These are phyloP conservation scores for Pangasius macronema DNA, from an alignment of 2,797 vertebrate genomes.

Conservation along the genomic window DNA sequence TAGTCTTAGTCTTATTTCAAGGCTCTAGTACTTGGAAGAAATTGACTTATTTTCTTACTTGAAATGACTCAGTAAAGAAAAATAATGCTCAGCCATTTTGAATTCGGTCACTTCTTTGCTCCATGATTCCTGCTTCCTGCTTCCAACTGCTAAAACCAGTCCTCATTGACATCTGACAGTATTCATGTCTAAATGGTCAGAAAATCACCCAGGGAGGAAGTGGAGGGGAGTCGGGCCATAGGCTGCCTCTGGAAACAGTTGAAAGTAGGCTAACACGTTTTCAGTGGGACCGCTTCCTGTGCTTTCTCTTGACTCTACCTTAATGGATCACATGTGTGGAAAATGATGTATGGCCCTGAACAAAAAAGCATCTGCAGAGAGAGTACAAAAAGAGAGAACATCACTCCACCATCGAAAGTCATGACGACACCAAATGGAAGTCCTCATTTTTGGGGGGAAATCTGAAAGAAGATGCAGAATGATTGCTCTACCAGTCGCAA, in stretches of 20 bases:
- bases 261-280: conserved; percentile 68
- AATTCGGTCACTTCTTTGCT: conserved; percentile 5
- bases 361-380: conserved; percentile 55
- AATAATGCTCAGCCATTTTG: not conserved
- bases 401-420: conserved; percentile 30
- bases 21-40: not conserved
- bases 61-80: not conserved
- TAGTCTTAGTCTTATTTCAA: not conserved
- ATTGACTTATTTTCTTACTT: not conserved
- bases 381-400: conserved; percentile 38
- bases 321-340: conserved; percentile 78
- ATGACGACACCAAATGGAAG: conserved; percentile 41
- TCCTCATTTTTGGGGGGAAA: conserved; percentile 41
- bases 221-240: conserved; percentile 42
- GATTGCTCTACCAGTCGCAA: conserved; percentile 82
- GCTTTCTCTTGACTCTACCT: conserved; percentile 66
- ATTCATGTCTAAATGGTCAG: conserved; percentile 48
- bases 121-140: conserved; percentile 16
- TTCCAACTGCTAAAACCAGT: conserved; percentile 5
- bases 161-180: conserved; percentile 46
- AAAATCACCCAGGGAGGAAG: conserved; percentile 52
- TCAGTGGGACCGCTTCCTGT: conserved; percentile 67
- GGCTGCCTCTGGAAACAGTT: conserved; percentile 63
- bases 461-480: conserved; percentile 62
- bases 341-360: conserved; percentile 54